Evolutionary conservation across 2,888 invertebrate species (phyloP).

Genomic region (Gymnosoma rotundatum): DNA sequence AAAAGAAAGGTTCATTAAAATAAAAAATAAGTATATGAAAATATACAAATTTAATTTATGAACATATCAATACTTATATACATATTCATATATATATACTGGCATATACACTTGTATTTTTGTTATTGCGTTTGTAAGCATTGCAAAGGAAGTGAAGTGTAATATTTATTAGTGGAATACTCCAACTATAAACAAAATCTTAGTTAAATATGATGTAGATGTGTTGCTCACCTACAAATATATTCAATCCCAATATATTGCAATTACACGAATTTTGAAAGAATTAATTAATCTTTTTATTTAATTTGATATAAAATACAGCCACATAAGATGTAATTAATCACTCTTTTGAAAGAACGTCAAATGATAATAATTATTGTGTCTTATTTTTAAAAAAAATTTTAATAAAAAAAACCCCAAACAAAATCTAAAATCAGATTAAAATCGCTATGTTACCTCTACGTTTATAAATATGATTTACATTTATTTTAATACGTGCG

Average conservation of each 20-base stretch:
- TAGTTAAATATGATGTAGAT: constrained; percentile 8
- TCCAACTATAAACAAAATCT: constrained; percentile 35
- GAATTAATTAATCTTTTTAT: neutral
- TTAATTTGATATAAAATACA: neutral
- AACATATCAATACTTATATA: constrained; percentile 7
- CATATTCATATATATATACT: constrained; percentile 21
- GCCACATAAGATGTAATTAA: too few species aligned
- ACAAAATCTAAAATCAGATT: too few species aligned
- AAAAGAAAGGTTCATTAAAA: too few species aligned
- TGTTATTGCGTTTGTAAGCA: neutral
- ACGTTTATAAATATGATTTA: too few species aligned
- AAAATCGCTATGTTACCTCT: too few species aligned
- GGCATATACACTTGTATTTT: neutral
- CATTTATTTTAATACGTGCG: too few species aligned
- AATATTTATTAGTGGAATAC: constrained; percentile 34
- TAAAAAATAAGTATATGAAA: neutral
- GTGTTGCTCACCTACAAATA: neutral
- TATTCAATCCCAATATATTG: neutral
- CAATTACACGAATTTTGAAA: neutral
- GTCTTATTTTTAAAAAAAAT: too few species aligned
- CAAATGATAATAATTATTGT: too few species aligned
- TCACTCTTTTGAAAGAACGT: too few species aligned
- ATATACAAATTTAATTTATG: neutral
- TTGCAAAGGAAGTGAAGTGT: constrained; percentile 44
- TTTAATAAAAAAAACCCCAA: too few species aligned